These are phyloP conservation scores for Picus viridis DNA, from an alignment of 2,797 vertebrate genomes.

Conservation along the genomic window DNA sequence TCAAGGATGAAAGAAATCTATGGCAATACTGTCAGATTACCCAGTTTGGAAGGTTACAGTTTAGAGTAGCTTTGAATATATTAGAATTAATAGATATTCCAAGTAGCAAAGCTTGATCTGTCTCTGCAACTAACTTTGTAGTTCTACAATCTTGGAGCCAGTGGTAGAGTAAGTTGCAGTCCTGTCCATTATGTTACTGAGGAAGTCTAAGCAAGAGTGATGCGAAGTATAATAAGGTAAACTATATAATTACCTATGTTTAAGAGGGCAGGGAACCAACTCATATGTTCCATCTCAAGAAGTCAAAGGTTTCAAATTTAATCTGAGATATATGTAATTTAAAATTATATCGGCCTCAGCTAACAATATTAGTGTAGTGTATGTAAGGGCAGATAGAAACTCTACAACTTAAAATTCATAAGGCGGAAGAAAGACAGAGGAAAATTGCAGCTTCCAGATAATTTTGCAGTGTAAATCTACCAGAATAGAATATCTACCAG, in stretches of 20 bases:
- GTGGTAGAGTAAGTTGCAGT: not conserved
- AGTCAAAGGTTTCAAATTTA: not conserved
- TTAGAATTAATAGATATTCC: not conserved
- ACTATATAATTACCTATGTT: not conserved
- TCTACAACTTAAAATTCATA: not conserved
- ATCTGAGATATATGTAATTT: not conserved
- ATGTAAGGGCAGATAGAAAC: not conserved
- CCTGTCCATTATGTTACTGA: not conserved
- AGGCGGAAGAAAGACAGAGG: not conserved
- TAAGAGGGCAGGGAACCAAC: not conserved
- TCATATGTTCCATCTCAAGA: not conserved
- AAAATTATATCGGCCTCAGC: not conserved
- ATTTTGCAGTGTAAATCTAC: not conserved
- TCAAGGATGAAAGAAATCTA: rapidly evolving
- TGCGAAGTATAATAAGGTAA: not conserved
- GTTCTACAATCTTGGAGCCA: not conserved
- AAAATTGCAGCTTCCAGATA: not conserved
- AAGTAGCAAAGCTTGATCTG: not conserved
- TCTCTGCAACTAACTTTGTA: not conserved
- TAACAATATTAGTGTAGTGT: not conserved
- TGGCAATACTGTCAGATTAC: not conserved
- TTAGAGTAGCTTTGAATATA: not conserved
- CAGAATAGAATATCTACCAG: not conserved
- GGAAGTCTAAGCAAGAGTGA: not conserved
- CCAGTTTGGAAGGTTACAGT: not conserved